A percentile compares a stretch with the other conserved stretches of the same genome.
These are phyloP conservation scores for Metallyticus violacea DNA, from an alignment of 2,888 invertebrate genomes.

Conservation along the genomic window DNA sequence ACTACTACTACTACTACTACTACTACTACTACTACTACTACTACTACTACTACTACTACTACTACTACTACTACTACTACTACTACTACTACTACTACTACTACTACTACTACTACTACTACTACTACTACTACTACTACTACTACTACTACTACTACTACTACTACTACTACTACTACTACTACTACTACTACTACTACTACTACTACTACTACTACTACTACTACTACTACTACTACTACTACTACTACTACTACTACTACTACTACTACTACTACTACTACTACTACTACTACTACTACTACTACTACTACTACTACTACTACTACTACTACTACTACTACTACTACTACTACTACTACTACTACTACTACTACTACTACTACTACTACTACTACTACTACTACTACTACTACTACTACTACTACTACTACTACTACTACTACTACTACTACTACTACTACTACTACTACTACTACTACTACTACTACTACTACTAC, in stretches of 20 bases:
- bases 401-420: constrained; percentile 31
- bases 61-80: constrained; percentile 31
- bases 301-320: constrained; percentile 31
- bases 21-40: constrained; percentile 30
- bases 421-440: constrained; percentile 29
- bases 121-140: constrained; percentile 31
- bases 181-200: constrained; percentile 31
- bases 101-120: constrained; percentile 31
- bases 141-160: constrained; percentile 31
- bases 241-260: constrained; percentile 31
- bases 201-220: constrained; percentile 31
- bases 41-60: constrained; percentile 31
- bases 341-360: constrained; percentile 30
- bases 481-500: constrained; percentile 30
- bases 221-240: constrained; percentile 31
- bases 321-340: constrained; percentile 31
- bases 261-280: constrained; percentile 30
- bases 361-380: constrained; percentile 31
- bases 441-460: constrained; percentile 31
- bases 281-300: constrained; percentile 30
- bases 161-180: constrained; percentile 31
- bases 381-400: constrained; percentile 31
- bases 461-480: constrained; percentile 30
- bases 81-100: constrained; percentile 31
- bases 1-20: constrained; percentile 31